Conservation (phyloP, 2,113 vertebrate species). For the Aepyceros melampus region DNA sequence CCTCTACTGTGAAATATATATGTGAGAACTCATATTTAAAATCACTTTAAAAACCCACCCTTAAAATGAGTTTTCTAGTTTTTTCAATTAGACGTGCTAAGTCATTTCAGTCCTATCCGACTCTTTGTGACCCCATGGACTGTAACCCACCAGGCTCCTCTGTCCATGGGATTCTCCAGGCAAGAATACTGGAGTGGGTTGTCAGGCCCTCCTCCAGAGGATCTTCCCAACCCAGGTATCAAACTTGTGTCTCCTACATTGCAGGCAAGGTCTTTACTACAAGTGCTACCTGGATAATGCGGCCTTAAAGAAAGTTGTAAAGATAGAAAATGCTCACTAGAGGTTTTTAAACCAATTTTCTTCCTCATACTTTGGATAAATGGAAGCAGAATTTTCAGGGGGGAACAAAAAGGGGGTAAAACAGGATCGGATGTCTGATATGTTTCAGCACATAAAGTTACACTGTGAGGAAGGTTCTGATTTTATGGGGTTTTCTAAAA, state of each 20-base stretch:
- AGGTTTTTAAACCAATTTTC: background rate
- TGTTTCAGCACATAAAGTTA: background rate
- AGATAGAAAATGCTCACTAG: background rate
- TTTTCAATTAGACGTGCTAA: background rate
- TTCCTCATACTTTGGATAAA: background rate
- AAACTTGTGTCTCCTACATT: background rate
- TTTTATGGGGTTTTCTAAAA: background rate
- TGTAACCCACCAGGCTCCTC: background rate
- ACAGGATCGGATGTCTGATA: background rate
- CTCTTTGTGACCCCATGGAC: background rate
- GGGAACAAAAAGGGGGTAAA: rapidly evolving
- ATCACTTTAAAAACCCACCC: background rate
- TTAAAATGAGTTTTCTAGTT: background rate
- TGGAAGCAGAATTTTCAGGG: background rate
- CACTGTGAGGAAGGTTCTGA: background rate
- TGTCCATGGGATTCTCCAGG: background rate
- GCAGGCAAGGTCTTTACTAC: background rate
- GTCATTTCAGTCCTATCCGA: background rate
- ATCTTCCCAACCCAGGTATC: background rate
- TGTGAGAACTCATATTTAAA: background rate
- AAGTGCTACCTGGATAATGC: background rate
- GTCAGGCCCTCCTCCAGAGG: background rate
- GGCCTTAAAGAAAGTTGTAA: background rate
- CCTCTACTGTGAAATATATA: background rate
- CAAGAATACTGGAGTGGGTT: background rate